phyloP scores from a whole-genome alignment of 1,140 invertebrate genomes.

The Aplysia californica region DNA sequence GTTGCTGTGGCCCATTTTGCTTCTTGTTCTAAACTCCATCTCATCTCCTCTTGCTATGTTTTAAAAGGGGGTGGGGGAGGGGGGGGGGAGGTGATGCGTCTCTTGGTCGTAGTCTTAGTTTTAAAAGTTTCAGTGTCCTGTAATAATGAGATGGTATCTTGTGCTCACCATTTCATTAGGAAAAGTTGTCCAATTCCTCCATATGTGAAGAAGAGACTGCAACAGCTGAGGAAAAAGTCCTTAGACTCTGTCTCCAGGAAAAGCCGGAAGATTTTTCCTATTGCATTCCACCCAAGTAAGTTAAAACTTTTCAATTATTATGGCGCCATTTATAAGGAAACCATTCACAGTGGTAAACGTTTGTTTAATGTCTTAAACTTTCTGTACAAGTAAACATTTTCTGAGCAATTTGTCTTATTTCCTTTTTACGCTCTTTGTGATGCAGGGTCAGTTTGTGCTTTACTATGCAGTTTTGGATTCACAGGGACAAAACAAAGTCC shows the following conservation, averaged over 20 bases:
- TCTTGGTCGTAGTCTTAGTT: not conserved
- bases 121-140: too few species aligned
- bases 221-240: conserved; percentile 10
- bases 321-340: not conserved
- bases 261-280: conserved; percentile 20
- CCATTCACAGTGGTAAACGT: too few species aligned
- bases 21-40: too few species aligned
- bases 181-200: conserved; percentile 1
- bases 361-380: not conserved
- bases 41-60: too few species aligned
- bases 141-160: too few species aligned
- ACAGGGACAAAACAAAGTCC: too few species aligned
- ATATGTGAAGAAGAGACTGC: not conserved
- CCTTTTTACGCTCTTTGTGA: not conserved
- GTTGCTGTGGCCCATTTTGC: too few species aligned
- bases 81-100: not conserved
- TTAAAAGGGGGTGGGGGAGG: not conserved
- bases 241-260: conserved; percentile 25
- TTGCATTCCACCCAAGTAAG: conserved; percentile 25
- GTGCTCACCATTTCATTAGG: too few species aligned
- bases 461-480: too few species aligned
- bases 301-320: not conserved
- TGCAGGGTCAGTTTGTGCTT: too few species aligned
- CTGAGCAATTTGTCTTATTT: not conserved
- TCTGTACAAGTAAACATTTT: not conserved